phyloP scores from a whole-genome alignment of 1,140 invertebrate species.

The Prorops nasuta region DNA sequence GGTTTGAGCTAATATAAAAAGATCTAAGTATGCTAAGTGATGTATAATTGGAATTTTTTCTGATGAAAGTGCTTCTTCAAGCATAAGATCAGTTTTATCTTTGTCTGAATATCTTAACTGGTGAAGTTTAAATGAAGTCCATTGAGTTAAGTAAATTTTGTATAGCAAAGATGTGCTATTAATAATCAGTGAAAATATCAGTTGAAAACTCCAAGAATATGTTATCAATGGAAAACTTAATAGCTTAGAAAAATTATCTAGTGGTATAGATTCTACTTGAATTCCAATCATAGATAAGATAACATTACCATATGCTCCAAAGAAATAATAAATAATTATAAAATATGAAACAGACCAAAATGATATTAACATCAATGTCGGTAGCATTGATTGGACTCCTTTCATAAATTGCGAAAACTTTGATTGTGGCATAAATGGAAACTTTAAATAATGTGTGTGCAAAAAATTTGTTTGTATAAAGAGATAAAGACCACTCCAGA shows the following conservation, averaged over 20 bases:
- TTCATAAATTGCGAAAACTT: conserved; percentile 65
- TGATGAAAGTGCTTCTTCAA: conserved; percentile 61
- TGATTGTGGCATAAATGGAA: conserved; percentile 67
- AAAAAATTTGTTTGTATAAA: conserved; percentile 62
- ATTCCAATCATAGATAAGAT: conserved; percentile 25
- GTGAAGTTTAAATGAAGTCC: conserved; percentile 57
- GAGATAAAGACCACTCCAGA: conserved; percentile 69
- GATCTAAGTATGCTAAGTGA: conserved; percentile 69
- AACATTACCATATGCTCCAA: conserved; percentile 47
- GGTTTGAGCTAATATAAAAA: conserved; percentile 63
- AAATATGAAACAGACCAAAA: conserved; percentile 64
- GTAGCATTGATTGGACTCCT: conserved; percentile 57
- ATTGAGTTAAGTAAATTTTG: conserved; percentile 68
- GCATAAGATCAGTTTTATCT: conserved; percentile 37
- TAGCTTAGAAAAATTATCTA: conserved; percentile 57
- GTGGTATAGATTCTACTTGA: conserved; percentile 50
- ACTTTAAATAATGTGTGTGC: conserved; percentile 42
- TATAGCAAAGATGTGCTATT: conserved; percentile 69
- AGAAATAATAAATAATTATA: conserved; percentile 60
- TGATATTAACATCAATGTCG: conserved; percentile 59
- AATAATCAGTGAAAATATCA: conserved; percentile 67
- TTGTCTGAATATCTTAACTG: conserved; percentile 22
- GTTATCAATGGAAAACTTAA: conserved; percentile 60
- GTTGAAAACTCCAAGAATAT: conserved; percentile 67
- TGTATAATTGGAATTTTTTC: conserved; percentile 64